These are phyloP conservation scores for Sebastiscus albofasciatus DNA, from an alignment of 2,797 vertebrate genomes.

Conservation along the genomic window DNA sequence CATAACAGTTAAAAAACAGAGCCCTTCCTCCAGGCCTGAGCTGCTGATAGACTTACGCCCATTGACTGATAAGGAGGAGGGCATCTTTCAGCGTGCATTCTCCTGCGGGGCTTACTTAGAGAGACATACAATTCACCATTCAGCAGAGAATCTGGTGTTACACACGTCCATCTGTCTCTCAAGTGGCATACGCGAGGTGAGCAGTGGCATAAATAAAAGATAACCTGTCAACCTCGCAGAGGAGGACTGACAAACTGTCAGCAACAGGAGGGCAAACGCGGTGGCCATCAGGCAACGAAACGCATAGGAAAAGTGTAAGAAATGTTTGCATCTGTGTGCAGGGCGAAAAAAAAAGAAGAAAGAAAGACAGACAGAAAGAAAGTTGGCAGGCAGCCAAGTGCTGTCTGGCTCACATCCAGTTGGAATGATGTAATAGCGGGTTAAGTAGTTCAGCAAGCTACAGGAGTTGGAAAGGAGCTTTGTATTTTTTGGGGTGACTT, in stretches of 20 bases:
- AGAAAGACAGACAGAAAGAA: conserved; percentile 30
- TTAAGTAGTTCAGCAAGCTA: conserved; percentile 76
- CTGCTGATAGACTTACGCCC: conserved; percentile 80
- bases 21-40: conserved; percentile 72
- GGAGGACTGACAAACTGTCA: conserved; percentile 50
- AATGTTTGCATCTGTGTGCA: conserved; percentile 26
- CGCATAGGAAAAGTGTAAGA: conserved; percentile 15
- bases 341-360: conserved; percentile 2
- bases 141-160: conserved; percentile 62
- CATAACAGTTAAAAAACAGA: conserved; percentile 79
- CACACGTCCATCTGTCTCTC: conserved; percentile 60
- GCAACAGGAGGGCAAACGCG: conserved; percentile 10
- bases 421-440: conserved; percentile 78
- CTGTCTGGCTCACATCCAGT: conserved; percentile 72
- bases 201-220: conserved; percentile 68
- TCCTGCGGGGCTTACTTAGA: conserved; percentile 73
- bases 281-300: conserved; percentile 17
- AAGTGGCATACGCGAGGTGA: conserved; percentile 46
- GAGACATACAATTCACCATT: conserved; percentile 69
- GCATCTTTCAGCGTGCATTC: conserved; percentile 80
- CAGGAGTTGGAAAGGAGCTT: conserved; percentile 59
- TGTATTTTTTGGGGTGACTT: conserved; percentile 44
- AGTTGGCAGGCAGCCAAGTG: conserved; percentile 61
- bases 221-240: conserved; percentile 52
- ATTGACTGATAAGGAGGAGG: conserved; percentile 79